Conservation (phyloP, 2,113 vertebrate genomes). For the Puffinus mauretanicus region DNA sequence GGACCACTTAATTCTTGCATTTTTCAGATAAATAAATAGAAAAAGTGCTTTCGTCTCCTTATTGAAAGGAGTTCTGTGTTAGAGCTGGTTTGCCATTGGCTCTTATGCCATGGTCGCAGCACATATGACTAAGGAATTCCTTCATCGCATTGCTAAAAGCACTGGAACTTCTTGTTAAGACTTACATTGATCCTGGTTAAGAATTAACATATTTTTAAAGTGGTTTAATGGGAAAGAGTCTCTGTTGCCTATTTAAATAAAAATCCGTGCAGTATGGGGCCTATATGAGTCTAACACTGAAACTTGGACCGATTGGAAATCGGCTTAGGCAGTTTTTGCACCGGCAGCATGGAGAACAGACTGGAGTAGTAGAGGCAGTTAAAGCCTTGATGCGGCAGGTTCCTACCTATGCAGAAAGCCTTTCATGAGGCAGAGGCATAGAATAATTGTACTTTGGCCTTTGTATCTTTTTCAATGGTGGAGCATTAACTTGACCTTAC, state of each 20-base stretch:
- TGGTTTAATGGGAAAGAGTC: background rate
- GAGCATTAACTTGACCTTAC: background rate
- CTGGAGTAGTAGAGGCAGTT: background rate
- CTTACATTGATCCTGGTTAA: background rate
- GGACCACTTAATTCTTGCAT: rapidly evolving
- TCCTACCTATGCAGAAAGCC: background rate
- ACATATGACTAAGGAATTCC: background rate
- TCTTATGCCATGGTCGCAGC: rapidly evolving
- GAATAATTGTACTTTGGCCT: background rate
- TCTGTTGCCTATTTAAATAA: background rate
- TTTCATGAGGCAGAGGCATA: background rate
- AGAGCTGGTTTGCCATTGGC: background rate
- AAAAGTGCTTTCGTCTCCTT: background rate
- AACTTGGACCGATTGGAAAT: background rate
- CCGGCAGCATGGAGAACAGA: rapidly evolving
- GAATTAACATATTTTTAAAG: background rate
- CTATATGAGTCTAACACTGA: rapidly evolving
- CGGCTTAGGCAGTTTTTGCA: rapidly evolving
- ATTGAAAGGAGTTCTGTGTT: background rate
- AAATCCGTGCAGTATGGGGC: rapidly evolving
- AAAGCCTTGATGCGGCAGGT: background rate
- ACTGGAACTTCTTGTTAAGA: background rate
- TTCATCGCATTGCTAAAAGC: background rate
- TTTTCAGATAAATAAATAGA: background rate
- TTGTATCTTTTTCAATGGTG: background rate